Base-by-base conservation (phyloP, 2,797 vertebrate species). In the Sebastes oblongus region DNA sequence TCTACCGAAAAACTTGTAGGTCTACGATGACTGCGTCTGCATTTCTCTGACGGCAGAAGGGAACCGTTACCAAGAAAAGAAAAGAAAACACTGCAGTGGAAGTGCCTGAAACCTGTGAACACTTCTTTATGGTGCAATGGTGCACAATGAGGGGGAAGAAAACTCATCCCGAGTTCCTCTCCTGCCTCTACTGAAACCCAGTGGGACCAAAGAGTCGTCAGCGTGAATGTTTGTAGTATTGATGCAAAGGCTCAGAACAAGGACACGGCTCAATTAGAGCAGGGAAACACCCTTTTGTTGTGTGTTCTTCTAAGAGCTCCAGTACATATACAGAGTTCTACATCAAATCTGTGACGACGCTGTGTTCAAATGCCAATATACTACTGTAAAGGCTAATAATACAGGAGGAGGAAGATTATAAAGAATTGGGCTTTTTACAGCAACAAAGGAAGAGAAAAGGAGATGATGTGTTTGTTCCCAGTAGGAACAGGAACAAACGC, bases 151-250 rank as follows among this genome's bases (percentile, higher is more conserved):
- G 1, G 9, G 18, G n/a, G 12, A 24, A 30, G 36, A 54, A 70
- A 71, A 54, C 13, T n/a, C 29, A 36, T 73, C 22, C 36, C 8
- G 18, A 70, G 65, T 59, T 68, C 36, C n/a, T 78, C 60, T 74
- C 25, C 72, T 39, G 32, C 42, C 25, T 59, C 66, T 10, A 13
- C 64, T 58, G 62, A 74, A 86, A 60, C 73, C 71, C 30, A 13
- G 52, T 3, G 64, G 73, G 77, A 74, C 24, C 39, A 36, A 46
- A 16, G 46, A 70, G 20, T 42, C 3, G 2, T 66, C 82, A 66
- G 72, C 70, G 52, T 29, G 34, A 80, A 58, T 62, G 82, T 75
- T 75, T 73, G 76, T 66, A 67, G 82, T 71, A 75, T 60, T 68
- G 69, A 89, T 77, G 66, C 56, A 25, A 70, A 75, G 66, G 39